These are phyloP conservation scores for Aspidiotus destructor DNA, from an alignment of 2,888 invertebrate genomes.

Conservation along the genomic window DNA sequence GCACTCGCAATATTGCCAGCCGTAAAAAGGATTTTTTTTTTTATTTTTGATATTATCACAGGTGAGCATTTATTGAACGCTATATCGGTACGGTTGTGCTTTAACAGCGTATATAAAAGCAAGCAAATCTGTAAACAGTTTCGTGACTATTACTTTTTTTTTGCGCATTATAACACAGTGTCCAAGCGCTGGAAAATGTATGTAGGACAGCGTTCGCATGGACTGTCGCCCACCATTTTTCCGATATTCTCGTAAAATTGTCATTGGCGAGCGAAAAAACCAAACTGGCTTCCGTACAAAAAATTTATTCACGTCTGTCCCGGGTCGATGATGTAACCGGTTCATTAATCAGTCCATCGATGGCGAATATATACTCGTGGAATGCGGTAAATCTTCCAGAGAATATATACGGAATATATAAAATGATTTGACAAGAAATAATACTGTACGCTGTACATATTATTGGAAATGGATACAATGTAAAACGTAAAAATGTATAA, in stretches of 20 bases:
- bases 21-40: too few species aligned
- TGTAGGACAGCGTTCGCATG: too few species aligned
- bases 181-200: too few species aligned
- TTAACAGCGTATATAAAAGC: too few species aligned
- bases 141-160: too few species aligned
- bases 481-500: neutral
- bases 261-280: neutral
- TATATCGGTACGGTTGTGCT: too few species aligned
- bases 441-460: neutral
- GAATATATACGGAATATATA: neutral
- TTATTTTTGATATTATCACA: too few species aligned
- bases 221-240: neutral
- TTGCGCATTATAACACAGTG: too few species aligned
- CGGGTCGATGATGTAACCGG: neutral
- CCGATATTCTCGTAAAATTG: neutral
- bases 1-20: neutral
- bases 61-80: too few species aligned
- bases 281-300: neutral
- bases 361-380: neutral
- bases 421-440: neutral
- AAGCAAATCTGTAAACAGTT: too few species aligned
- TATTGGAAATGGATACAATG: neutral
- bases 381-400: slow-evolving; percentile 2
- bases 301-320: neutral
- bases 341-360: slow-evolving; percentile 2